Base-by-base conservation (phyloP, 2,888 invertebrate genomes). In the Sipunculus nudus region DNA sequence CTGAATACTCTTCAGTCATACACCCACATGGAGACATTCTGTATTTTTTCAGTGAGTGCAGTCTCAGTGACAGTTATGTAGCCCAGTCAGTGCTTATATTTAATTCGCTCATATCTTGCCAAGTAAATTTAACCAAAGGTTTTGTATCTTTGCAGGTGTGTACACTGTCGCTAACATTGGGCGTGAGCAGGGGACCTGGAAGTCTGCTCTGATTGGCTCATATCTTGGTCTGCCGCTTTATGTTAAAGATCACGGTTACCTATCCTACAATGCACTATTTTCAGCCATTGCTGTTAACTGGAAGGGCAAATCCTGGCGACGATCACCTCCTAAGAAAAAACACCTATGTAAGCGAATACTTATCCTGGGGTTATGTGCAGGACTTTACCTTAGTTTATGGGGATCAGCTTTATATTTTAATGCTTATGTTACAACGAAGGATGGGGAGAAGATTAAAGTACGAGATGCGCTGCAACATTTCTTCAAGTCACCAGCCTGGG, bases 131-230 rank as follows among this genome's bases (percentile, higher is more conserved):
- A n/a, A n/a, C n/a, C n/a, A n/a, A n/a, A n/a, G n/a, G 23, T 32
- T 21, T 31, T 6, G 28, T 49, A 46, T 2, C 6, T 6, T 78
- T 83, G 23, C 80, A 94, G 96, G 95, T 72, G 92, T 94, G 0
- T 92, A 94, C 90, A 87, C 90, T 0, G 92, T 95, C 8, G 95
- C 95, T 28, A 96, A 96, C 77, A 90, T 96, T 65, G 96, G 96
- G 0, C 87, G 90, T 1, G 91, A 95, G 78, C 86, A 88, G 73
- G 94, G 94, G 1, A 84, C 87, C 0, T 85, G 93, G 32, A 89
- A 89, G 86, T 87, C 89, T 78, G 88, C 92, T 0, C 78, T 94
- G 0, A 53, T 89, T 0, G 89, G 89, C 0, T 89, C 95, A 0
- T 90, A 90, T 72, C 89, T 92, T 76, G 89, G 90, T 0, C 78